Percentiles rank a stretch among this genome's conserved stretches.
Evolutionary conservation across 1,140 invertebrate genomes (phyloP).

Genomic region (Cecropterus lyciades): DNA sequence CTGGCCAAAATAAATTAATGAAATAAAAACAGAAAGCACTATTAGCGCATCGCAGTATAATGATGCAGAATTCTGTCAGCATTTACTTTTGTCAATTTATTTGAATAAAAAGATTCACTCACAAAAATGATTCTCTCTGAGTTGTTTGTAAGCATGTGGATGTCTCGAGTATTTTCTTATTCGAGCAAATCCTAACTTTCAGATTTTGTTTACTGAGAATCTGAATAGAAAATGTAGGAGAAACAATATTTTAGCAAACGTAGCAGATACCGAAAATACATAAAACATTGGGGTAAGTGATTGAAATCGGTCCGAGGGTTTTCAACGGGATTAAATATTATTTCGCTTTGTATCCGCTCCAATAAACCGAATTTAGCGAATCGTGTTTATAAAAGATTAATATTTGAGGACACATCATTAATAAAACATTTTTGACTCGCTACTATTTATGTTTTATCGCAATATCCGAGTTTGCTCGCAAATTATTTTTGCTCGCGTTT

Average conservation of each 20-base stretch:
- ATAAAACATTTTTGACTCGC: conserved; percentile 14
- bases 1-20: too few species aligned
- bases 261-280: conserved; percentile 26
- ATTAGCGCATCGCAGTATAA: too few species aligned
- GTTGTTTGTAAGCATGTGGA: neutral
- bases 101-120: neutral
- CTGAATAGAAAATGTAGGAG: conserved; percentile 29
- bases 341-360: conserved; percentile 17
- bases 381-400: conserved; percentile 15
- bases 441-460: conserved; percentile 4
- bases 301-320: conserved; percentile 29
- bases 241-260: conserved; percentile 29
- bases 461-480: neutral
- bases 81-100: neutral
- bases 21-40: too few species aligned
- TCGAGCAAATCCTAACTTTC: conserved; percentile 1
- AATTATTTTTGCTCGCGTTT: neutral
- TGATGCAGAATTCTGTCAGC: neutral
- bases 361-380: conserved; percentile 9
- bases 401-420: conserved; percentile 19
- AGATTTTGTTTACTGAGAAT: conserved; percentile 5
- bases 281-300: conserved; percentile 36
- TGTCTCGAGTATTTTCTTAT: conserved; percentile 10
- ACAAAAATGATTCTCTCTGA: neutral
- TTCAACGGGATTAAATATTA: conserved; percentile 32